phyloP scores from a whole-genome alignment of 2,797 vertebrate species.

The Rhabdomys pumilio region DNA sequence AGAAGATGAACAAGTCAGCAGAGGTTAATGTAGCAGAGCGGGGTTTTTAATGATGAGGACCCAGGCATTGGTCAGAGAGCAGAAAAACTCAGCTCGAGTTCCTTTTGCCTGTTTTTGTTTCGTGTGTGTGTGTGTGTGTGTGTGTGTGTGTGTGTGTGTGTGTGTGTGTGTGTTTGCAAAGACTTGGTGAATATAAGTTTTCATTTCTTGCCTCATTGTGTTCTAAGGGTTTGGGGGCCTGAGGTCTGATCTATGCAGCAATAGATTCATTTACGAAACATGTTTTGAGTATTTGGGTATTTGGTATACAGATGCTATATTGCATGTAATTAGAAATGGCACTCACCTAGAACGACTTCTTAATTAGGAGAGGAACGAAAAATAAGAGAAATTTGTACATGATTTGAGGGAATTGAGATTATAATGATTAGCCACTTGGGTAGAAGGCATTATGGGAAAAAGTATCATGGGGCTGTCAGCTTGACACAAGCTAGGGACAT shows the following conservation, averaged over 20 bases:
- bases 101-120: background rate
- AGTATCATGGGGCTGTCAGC: background rate
- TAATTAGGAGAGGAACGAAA: background rate
- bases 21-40: background rate
- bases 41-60: background rate
- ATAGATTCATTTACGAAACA: background rate
- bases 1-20: background rate
- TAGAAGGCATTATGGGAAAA: constrained; percentile 19
- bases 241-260: background rate
- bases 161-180: background rate
- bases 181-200: background rate
- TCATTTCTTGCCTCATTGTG: background rate
- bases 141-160: too few species aligned
- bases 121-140: too few species aligned
- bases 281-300: background rate
- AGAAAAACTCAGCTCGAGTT: background rate
- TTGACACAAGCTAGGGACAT: background rate
- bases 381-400: background rate
- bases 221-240: background rate
- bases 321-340: background rate
- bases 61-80: background rate
- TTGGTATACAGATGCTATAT: background rate
- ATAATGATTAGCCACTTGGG: background rate
- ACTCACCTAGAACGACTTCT: background rate
- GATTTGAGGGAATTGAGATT: background rate